These are phyloP conservation scores for Trematomus bernacchii DNA, from an alignment of 2,797 vertebrate species.

Conservation along the genomic window DNA sequence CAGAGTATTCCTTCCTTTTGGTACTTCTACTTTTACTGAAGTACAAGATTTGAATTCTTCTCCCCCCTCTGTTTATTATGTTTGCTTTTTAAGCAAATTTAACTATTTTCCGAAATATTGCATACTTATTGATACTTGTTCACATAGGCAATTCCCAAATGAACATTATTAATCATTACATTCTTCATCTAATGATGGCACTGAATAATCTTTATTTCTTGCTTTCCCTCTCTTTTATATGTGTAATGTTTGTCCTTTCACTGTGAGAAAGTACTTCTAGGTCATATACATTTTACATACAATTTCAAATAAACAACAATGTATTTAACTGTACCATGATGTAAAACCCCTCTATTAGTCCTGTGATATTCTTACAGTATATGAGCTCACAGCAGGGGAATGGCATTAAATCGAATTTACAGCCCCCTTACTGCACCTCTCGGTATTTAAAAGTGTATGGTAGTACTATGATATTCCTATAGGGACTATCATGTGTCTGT, in stretches of 20 bases:
- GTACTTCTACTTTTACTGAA: too few species aligned
- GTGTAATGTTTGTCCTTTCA: too few species aligned
- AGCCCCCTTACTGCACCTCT: constrained; percentile 17
- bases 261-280: too few species aligned
- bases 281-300: background rate
- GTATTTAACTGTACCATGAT: background rate
- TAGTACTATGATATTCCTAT: constrained; percentile 17
- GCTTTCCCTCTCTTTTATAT: too few species aligned
- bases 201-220: too few species aligned
- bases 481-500: constrained; percentile 30
- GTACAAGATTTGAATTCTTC: too few species aligned
- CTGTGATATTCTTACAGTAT: constrained; percentile 1
- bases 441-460: constrained; percentile 9
- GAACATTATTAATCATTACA: too few species aligned
- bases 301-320: background rate
- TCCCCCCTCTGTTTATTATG: too few species aligned
- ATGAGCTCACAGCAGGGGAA: background rate
- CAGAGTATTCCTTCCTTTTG: too few species aligned
- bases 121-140: too few species aligned
- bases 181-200: too few species aligned
- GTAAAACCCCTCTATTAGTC: background rate
- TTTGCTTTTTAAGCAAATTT: background rate
- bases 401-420: constrained; percentile 5
- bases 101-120: background rate
- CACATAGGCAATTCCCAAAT: too few species aligned